Percentiles rank a stretch among this genome's conserved stretches.
Evolutionary conservation across 2,888 invertebrate species (phyloP).

Genomic region (Leucoptera coffeella): DNA sequence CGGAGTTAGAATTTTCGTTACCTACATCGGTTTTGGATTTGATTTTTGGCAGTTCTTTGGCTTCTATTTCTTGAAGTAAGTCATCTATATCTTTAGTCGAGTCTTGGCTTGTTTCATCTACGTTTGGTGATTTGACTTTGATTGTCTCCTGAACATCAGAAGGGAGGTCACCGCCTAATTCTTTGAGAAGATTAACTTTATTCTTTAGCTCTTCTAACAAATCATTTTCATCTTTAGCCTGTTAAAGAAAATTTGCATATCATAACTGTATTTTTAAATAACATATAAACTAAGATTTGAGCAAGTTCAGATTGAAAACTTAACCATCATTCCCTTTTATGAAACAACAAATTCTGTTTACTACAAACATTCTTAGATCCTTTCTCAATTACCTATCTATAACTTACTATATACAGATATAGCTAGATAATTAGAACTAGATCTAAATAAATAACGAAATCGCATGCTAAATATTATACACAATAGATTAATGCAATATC

Average conservation of each 20-base stretch:
- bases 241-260: too few species aligned
- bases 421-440: too few species aligned
- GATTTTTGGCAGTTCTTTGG: slow-evolving; percentile 28
- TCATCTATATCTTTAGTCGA: slow-evolving; percentile 21
- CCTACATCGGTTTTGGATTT: slow-evolving; percentile 16
- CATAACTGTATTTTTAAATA: not conserved
- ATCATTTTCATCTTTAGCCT: slow-evolving; percentile 24
- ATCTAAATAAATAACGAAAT: too few species aligned
- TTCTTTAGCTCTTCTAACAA: slow-evolving; percentile 34
- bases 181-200: slow-evolving; percentile 45
- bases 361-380: slow-evolving; percentile 12
- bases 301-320: slow-evolving; percentile 47
- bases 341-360: slow-evolving; percentile 16
- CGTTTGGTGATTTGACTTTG: slow-evolving; percentile 17
- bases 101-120: slow-evolving; percentile 13
- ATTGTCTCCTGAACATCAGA: slow-evolving; percentile 39
- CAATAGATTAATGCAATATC: too few species aligned
- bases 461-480: too few species aligned
- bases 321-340: slow-evolving; percentile 32
- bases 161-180: slow-evolving; percentile 47
- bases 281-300: not conserved
- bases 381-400: too few species aligned
- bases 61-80: slow-evolving; percentile 33
- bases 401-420: too few species aligned
- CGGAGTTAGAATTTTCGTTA: too few species aligned